A percentile compares a stretch with the other conserved stretches of the same genome.
Conservation (phyloP, 2,888 invertebrate species). For the Idaea straminata region DNA sequence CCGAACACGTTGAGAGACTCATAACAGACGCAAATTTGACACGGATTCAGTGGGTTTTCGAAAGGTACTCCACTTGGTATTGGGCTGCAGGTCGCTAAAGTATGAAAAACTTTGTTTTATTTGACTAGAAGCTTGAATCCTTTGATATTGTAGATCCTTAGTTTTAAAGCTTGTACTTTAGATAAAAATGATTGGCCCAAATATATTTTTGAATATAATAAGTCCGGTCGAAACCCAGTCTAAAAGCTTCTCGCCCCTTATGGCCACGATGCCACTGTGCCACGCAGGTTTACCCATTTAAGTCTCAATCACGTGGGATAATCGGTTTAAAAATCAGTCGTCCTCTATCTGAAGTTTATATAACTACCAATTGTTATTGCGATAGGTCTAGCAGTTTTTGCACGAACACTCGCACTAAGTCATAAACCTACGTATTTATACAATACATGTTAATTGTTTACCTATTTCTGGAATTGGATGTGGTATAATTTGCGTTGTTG, state of each 20-base stretch:
- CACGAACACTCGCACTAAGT: background rate
- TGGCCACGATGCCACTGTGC: too few relatives aligned
- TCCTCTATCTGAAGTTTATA: background rate
- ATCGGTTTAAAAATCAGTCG: background rate
- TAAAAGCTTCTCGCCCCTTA: too few relatives aligned
- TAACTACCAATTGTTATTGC: too few relatives aligned
- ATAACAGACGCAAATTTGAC: conserved; percentile 59
- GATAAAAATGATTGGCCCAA: too few relatives aligned
- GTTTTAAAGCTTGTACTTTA: too few relatives aligned
- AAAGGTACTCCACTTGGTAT: conserved; percentile 53
- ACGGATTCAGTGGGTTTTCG: conserved; percentile 61
- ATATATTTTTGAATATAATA: too few relatives aligned
- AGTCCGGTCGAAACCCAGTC: too few relatives aligned
- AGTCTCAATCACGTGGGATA: background rate
- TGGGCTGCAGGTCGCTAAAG: conserved; percentile 49
- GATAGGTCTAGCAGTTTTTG: background rate
- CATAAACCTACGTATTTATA: too few relatives aligned
- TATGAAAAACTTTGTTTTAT: conserved; percentile 8
- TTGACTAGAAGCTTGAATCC: background rate
- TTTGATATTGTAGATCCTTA: background rate
- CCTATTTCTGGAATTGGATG: background rate
- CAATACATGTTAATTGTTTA: background rate
- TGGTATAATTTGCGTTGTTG: conserved; percentile 3
- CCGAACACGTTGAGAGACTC: conserved; percentile 34
- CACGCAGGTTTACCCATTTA: background rate